phyloP scores from a whole-genome alignment of 1,140 invertebrate genomes.

The Drosophila nebulosa region DNA sequence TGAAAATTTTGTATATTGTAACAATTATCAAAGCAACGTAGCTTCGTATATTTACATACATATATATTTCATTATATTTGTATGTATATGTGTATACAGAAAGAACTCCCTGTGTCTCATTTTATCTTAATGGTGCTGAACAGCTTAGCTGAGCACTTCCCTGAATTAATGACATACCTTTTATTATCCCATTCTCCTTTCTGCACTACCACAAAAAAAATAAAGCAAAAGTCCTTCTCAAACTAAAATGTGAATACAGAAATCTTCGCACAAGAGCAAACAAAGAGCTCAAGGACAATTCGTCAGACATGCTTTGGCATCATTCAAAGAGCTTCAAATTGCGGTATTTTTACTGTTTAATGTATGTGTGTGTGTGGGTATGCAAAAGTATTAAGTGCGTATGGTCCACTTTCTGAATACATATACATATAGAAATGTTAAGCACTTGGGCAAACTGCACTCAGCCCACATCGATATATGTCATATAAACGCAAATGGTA shows the following conservation, averaged over 20 bases:
- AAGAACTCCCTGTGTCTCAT: neutral
- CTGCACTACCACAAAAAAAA: neutral
- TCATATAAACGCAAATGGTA: neutral
- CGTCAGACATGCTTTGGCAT: constrained; percentile 29
- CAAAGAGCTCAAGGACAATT: constrained; percentile 38
- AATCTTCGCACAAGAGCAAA: constrained; percentile 9
- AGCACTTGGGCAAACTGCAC: constrained; percentile 37
- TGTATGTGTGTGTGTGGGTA: neutral
- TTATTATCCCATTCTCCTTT: neutral
- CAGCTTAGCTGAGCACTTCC: constrained; percentile 2
- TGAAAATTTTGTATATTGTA: constrained; percentile 69
- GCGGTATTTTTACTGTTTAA: constrained; percentile 21
- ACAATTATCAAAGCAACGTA: constrained; percentile 59
- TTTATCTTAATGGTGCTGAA: neutral
- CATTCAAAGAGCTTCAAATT: constrained; percentile 48
- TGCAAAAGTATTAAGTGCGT: constrained; percentile 36
- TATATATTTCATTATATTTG: neutral
- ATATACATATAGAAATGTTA: neutral
- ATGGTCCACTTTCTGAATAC: neutral
- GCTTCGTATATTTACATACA: neutral
- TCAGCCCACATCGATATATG: constrained; percentile 41
- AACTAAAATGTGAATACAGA: constrained; percentile 13
- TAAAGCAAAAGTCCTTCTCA: neutral
- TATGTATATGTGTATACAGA: neutral
- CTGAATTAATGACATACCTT: neutral